Conservation (phyloP, 2,888 invertebrate genomes). For the Epinotia bilunana region DNA sequence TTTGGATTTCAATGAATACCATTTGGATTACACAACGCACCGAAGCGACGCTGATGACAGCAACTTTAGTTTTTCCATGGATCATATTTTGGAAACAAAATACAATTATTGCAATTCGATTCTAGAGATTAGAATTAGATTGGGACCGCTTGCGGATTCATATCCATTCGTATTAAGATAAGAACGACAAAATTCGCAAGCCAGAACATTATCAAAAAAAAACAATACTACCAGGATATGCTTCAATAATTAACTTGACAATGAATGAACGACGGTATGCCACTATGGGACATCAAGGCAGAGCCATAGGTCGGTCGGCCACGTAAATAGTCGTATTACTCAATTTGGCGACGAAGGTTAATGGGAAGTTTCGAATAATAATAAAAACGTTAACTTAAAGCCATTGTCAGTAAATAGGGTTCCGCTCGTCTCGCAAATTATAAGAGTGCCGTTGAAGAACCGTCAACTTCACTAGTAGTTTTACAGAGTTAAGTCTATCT, state of each 20-base stretch:
- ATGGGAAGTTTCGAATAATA: constrained; percentile 28
- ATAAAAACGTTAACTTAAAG: constrained; percentile 19
- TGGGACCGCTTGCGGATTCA: background rate
- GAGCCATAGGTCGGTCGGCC: constrained; percentile 3
- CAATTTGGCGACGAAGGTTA: constrained; percentile 39
- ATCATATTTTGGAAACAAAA: background rate
- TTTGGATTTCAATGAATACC: background rate
- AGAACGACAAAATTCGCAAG: background rate
- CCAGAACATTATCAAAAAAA: background rate
- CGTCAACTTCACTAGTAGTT: background rate
- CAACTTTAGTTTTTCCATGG: background rate
- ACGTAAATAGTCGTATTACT: constrained; percentile 34
- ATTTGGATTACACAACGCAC: background rate
- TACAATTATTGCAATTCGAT: background rate
- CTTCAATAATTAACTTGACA: constrained; percentile 10
- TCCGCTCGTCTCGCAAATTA: background rate
- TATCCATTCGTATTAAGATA: background rate
- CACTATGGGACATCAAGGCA: constrained; percentile 16
- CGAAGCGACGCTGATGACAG: background rate
- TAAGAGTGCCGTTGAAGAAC: background rate
- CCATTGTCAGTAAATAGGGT: constrained; percentile 7
- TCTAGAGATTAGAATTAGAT: no score
- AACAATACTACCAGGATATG: background rate
- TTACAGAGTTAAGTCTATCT: background rate
- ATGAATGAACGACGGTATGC: background rate